Evolutionary conservation across 1,140 invertebrate species (phyloP).

Genomic region (Leptopilina clavipes): DNA sequence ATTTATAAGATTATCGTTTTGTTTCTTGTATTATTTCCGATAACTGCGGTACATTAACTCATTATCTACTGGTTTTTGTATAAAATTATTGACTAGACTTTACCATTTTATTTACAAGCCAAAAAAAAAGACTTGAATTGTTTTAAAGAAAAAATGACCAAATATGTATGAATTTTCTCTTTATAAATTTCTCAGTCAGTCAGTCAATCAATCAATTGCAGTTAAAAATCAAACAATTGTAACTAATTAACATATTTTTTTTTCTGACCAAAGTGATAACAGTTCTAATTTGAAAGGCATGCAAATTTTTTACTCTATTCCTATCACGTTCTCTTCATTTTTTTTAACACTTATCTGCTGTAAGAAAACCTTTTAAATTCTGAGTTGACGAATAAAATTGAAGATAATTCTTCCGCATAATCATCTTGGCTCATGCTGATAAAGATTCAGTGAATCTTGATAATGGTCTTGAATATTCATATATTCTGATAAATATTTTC

Average conservation of each 20-base stretch:
- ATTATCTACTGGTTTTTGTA: no score
- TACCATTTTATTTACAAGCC: no score
- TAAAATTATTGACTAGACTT: no score
- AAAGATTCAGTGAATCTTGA: neutral
- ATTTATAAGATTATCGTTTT: no score
- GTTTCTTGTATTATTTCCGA: no score
- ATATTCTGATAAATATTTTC: neutral
- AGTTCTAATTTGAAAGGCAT: neutral
- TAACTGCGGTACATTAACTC: no score
- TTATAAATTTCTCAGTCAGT: no score
- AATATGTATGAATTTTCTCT: no score
- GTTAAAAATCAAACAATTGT: neutral
- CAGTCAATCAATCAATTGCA: no score
- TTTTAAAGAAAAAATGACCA: no score
- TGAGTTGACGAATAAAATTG: slow-evolving; percentile 1
- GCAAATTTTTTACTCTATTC: slow-evolving; percentile 4
- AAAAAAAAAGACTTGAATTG: no score
- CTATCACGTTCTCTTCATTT: neutral
- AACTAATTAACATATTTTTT: neutral
- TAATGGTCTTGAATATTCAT: neutral
- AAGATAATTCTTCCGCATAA: slow-evolving; percentile 6
- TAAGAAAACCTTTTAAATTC: slow-evolving; percentile 5
- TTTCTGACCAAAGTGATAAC: neutral
- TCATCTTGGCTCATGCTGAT: neutral
- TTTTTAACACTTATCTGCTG: neutral